These are phyloP conservation scores for Eupithecia vulgata DNA, from an alignment of 2,888 invertebrate genomes.

Conservation along the genomic window DNA sequence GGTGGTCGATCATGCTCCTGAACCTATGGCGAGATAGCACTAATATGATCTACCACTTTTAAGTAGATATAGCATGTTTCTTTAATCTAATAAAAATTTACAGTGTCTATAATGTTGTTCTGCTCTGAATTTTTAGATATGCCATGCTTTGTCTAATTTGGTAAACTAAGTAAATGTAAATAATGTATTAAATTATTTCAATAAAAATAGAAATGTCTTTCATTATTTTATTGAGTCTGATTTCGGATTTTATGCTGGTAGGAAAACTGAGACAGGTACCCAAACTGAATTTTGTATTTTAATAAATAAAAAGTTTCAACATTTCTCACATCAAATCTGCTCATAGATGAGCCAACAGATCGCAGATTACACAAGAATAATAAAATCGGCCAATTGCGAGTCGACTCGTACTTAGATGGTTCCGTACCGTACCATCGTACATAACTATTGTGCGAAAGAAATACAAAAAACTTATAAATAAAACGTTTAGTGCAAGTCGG, in stretches of 20 bases:
- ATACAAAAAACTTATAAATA: too few relatives aligned
- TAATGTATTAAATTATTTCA: background rate
- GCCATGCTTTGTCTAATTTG: background rate
- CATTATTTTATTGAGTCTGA: background rate
- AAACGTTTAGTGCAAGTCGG: too few relatives aligned
- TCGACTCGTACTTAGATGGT: too few relatives aligned
- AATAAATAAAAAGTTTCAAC: background rate
- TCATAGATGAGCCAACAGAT: background rate
- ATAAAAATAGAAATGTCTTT: background rate
- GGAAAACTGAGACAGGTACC: background rate
- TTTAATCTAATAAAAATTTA: background rate
- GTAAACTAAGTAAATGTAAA: background rate
- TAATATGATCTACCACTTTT: background rate
- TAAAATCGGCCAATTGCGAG: too few relatives aligned
- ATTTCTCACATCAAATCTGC: background rate
- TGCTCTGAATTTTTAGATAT: background rate
- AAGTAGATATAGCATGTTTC: background rate
- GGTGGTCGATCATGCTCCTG: conserved; percentile 50
- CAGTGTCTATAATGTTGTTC: background rate
- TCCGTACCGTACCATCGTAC: too few relatives aligned
- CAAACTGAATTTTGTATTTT: background rate
- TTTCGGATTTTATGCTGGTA: background rate
- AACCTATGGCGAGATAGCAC: conserved; percentile 54
- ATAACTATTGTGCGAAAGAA: too few relatives aligned
- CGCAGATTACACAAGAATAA: background rate